Base-by-base conservation (phyloP, 2,797 vertebrate species). In the Microcaecilia unicolor region DNA sequence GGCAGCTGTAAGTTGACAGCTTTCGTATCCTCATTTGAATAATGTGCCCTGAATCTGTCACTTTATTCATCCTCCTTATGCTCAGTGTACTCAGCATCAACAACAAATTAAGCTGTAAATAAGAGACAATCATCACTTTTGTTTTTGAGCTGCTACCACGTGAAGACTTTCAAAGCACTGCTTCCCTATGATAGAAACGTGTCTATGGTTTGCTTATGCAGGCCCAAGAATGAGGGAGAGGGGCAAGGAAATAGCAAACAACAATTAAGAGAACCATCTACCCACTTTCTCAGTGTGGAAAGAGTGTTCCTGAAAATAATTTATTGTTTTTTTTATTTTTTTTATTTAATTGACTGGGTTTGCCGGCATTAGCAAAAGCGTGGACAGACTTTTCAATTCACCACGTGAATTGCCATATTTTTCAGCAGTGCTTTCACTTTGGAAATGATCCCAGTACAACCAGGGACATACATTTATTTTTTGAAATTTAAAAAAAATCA, bases 21-120 rank as follows among this genome's bases (percentile, higher is more conserved):
- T 85, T 88, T 91, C 89, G 89, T 85, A 77, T 86, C 76, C 81
- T 87, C 83, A 92, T 95, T 92, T 96, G 89, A 97, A 96, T 94
- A 91, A 96, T 90, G 91, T 92, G 90, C 85, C 90, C 91, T 93
- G 88, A 89, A 92, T 94, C 88, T 94, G 90, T 92, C 85, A 91
- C 76, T 86, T 80, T 87, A 88, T 89, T 90, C 87, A 86, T 76
- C 72, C 85, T 86, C 91, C 89, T 83, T 92, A 84, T 83, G 82
- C 81, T 87, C 84, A 87, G 86, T 87, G 81, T 86, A 87, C 84
- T 88, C 86, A 78, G 80, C 80, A 85, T 87, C 82, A 84, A 87
- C 85, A 87, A 87, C 85, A 87, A 89, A 88, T 89, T 88, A 88
- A 89, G 81, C 84, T 81, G 83, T 85, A 86, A 86, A 85, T 83